Evolutionary conservation across 2,113 vertebrate species (phyloP).

Genomic region (Tenrec ecaudatus): DNA sequence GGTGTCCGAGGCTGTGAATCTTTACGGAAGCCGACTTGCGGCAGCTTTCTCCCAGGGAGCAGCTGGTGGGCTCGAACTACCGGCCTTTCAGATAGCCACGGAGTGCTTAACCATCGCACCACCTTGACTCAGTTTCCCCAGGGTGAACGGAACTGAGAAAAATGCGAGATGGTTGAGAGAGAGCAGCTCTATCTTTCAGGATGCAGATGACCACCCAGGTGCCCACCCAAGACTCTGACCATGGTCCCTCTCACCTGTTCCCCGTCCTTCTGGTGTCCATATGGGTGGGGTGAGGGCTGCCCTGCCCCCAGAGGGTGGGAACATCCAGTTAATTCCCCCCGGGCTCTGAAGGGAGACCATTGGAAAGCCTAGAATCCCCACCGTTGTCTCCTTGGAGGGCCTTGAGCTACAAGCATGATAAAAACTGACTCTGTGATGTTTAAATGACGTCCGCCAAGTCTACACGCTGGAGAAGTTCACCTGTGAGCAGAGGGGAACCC

Average conservation of each 20-base stretch:
- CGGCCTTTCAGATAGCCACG: neutral
- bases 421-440: neutral
- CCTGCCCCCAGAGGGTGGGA: neutral
- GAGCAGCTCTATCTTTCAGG: neutral
- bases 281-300: neutral
- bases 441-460: neutral
- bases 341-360: neutral
- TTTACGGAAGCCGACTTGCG: neutral
- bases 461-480: neutral
- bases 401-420: neutral
- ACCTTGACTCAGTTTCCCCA: neutral
- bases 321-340: neutral
- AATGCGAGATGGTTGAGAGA: neutral
- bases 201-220: neutral
- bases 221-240: neutral
- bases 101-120: neutral
- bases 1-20: neutral
- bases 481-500: fast-evolving
- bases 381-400: neutral
- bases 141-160: neutral
- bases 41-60: neutral
- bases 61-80: neutral
- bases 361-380: neutral
- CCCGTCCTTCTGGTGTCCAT: neutral
- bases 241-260: neutral